phyloP scores from a whole-genome alignment of 2,113 vertebrate species.

The Dissostichus mawsoni region DNA sequence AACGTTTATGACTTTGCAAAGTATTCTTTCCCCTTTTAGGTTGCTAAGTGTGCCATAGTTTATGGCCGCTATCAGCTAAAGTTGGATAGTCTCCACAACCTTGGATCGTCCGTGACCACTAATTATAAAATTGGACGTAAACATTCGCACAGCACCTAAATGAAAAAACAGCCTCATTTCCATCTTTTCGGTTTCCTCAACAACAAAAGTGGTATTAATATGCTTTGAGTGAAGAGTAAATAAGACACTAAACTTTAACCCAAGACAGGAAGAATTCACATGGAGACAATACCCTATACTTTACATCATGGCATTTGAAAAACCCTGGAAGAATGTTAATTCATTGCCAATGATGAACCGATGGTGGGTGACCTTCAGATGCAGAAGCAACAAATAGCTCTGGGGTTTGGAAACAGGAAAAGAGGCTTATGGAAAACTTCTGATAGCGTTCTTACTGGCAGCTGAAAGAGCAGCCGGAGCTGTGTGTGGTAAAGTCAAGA shows the following conservation, averaged over 20 bases:
- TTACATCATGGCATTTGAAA: constrained; percentile 4
- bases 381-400: constrained; percentile 41
- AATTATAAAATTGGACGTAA: constrained; percentile 16
- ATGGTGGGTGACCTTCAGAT: constrained; percentile 32
- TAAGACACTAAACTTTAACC: constrained; percentile 12
- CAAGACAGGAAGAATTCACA: not conserved
- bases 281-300: constrained; percentile 24
- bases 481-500: constrained; percentile 34
- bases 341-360: constrained; percentile 26
- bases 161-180: constrained; percentile 15
- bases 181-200: not conserved
- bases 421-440: constrained; percentile 27
- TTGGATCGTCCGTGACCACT: constrained; percentile 61
- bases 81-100: constrained; percentile 55
- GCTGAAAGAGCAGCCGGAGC: constrained; percentile 28
- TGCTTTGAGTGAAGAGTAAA: constrained; percentile 12
- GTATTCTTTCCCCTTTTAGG: constrained; percentile 3
- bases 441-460: constrained; percentile 14
- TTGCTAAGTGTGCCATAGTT: constrained; percentile 33
- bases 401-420: constrained; percentile 43
- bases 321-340: constrained; percentile 18
- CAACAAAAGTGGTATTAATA: not conserved
- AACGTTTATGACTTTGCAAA: constrained; percentile 63
- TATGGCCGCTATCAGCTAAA: constrained; percentile 20
- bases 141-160: constrained; percentile 10